These are phyloP conservation scores for Tenthredo distinguenda DNA, from an alignment of 2,888 invertebrate genomes.

Conservation along the genomic window DNA sequence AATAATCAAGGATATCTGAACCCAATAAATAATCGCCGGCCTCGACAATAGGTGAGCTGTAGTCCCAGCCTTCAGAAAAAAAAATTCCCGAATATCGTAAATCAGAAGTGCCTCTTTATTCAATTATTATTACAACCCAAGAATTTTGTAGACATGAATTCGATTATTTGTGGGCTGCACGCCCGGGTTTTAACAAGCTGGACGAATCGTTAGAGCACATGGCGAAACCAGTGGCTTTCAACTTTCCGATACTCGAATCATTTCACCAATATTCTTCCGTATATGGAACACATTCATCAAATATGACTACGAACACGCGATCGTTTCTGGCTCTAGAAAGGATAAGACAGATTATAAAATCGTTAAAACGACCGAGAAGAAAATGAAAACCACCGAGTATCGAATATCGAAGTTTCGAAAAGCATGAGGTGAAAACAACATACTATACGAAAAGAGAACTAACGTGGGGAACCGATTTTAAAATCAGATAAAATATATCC, in stretches of 20 bases:
- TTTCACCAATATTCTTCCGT: background rate
- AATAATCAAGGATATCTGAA: conserved; percentile 71
- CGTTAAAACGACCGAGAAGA: background rate
- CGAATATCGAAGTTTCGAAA: background rate
- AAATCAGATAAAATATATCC: conserved; percentile 67
- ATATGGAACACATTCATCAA: background rate
- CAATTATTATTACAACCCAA: conserved; percentile 42
- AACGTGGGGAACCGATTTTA: conserved; percentile 36
- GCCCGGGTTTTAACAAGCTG: conserved; percentile 33
- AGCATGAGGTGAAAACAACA: background rate
- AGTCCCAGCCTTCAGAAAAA: conserved; percentile 37
- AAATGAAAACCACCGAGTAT: background rate
- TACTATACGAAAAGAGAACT: background rate
- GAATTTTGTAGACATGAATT: conserved; percentile 38
- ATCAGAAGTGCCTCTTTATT: conserved; percentile 46
- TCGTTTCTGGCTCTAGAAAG: background rate
- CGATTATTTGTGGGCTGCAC: conserved; percentile 24
- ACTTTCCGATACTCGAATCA: conserved; percentile 12
- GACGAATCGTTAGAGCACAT: conserved; percentile 24
- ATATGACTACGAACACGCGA: background rate
- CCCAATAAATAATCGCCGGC: conserved; percentile 69
- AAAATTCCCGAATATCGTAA: conserved; percentile 48
- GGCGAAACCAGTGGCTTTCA: conserved; percentile 5
- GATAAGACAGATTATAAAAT: background rate
- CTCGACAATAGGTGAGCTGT: conserved; percentile 49